phyloP scores from a whole-genome alignment of 92 coral and sea anemone species.

The Palythoa grandiflora region DNA sequence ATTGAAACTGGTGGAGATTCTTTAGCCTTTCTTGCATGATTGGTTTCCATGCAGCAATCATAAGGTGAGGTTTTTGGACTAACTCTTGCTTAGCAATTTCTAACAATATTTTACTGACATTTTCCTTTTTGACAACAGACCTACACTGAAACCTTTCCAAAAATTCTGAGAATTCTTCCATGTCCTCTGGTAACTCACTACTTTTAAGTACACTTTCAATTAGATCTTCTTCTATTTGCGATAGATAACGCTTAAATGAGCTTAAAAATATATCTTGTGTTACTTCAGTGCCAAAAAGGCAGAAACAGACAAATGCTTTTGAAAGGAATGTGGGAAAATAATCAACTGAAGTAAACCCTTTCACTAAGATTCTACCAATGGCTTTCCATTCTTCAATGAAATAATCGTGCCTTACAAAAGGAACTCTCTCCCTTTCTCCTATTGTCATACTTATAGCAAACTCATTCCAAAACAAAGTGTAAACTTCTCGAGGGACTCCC shows the following conservation, averaged over 20 bases:
- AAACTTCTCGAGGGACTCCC: neutral
- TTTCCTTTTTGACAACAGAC: constrained; percentile 14
- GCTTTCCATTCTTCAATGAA: constrained; percentile 55
- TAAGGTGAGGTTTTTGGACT: constrained; percentile 58
- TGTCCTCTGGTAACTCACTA: constrained; percentile 22
- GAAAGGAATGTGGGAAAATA: constrained; percentile 57
- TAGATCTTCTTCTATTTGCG: constrained; percentile 45
- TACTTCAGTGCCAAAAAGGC: constrained; percentile 53
- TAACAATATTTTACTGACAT: constrained; percentile 29
- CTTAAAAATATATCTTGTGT: constrained; percentile 31
- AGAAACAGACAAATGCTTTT: constrained; percentile 50
- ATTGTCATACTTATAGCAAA: constrained; percentile 52
- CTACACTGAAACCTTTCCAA: constrained; percentile 22
- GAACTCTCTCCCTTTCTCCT: constrained; percentile 55
- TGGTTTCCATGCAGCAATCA: constrained; percentile 58
- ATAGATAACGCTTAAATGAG: constrained; percentile 48
- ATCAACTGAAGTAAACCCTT: constrained; percentile 47
- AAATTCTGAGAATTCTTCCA: constrained; percentile 21
- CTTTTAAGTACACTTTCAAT: constrained; percentile 27
- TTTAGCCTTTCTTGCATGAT: constrained; percentile 4
- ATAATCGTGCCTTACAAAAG: constrained; percentile 44
- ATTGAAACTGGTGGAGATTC: constrained; percentile 9
- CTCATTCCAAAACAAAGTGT: constrained; percentile 6
- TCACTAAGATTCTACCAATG: constrained; percentile 48
- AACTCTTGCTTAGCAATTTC: constrained; percentile 52